Evolutionary conservation across 2,797 vertebrate genomes (phyloP), one percentile per base, ranked within the genome.

Genomic region (Stomatorhinus walkeri): DNA sequence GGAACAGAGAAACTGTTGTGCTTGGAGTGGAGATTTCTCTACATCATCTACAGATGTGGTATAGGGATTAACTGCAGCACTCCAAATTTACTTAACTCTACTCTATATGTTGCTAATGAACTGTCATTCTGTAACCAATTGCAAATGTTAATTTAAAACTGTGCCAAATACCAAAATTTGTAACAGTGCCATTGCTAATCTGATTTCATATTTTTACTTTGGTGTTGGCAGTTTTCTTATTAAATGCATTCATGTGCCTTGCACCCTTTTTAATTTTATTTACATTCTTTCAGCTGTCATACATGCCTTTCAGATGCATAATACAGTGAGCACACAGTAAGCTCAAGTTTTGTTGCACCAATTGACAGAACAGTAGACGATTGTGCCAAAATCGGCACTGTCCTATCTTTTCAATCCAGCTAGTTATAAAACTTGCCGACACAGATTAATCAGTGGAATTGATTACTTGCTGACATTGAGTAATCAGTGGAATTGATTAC

Each of bases 161-260:
- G 68, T 92, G 40, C 81, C n/a, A 54, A 48, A 59, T 95, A 94
- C 93, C 94, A 95, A 94, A 94, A 91, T 14, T 12, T 24, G 10
- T 93, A 89, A 91, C 91, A 92, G 92, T 91, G 91, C 91, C 91
- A 92, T 28, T 91, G 52, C 83, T 89, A 90, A 87, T 88, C 85
- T 40, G 14, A 48, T 87, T 19, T 49, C n/a, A 59, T 91, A 91
- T 90, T 91, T 91, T 93, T 94, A 14, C 91, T 91, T 94, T 92
- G 87, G 88, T 91, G 84, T 92, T 92, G 64, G 87, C 54, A 89
- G 93, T 87, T 92, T 92, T 94, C 94, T 94, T 93, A 94, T 92
- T 93, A 94, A 94, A 91, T 90, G 68, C 89, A 91, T 85, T 91
- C 92, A 91, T 91, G 91, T 93, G 92, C 93, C 91, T 89, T 90